Conservation (phyloP, 35 echinoderm and acorn worm species). For the Patiria miniata region DNA sequence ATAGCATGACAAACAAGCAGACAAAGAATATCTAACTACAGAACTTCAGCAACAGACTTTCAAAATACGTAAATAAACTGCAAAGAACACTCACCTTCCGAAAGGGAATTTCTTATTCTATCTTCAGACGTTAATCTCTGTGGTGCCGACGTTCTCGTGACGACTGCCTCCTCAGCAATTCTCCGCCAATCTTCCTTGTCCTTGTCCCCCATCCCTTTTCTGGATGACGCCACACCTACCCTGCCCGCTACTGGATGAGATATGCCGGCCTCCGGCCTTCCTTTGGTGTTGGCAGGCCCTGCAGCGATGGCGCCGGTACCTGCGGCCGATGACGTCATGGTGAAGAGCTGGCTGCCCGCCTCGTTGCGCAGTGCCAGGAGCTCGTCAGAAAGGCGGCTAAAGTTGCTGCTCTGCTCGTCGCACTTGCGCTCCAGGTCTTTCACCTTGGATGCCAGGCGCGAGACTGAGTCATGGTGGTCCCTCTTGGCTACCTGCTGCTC, state of each 20-base stretch:
- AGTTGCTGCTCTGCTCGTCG: slow-evolving; percentile 81
- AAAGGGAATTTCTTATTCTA: not conserved
- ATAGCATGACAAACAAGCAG: too few relatives aligned
- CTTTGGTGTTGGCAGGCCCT: slow-evolving; percentile 14
- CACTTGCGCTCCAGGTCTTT: slow-evolving; percentile 88
- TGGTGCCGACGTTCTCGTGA: slow-evolving; percentile 2
- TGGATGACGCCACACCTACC: not conserved
- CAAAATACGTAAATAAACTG: not conserved
- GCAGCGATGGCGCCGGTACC: not conserved
- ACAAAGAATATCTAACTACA: too few relatives aligned
- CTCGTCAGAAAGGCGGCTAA: slow-evolving; percentile 74
- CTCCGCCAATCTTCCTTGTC: slow-evolving; percentile 66
- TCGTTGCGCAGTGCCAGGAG: slow-evolving; percentile 74
- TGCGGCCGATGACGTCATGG: slow-evolving; percentile 41
- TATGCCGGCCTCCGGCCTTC: not conserved
- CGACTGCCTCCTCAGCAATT: slow-evolving; percentile 59
- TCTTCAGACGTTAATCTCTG: not conserved
- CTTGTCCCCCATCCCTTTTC: not conserved
- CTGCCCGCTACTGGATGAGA: not conserved
- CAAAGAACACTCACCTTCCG: slow-evolving; percentile 24
- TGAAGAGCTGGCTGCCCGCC: slow-evolving; percentile 69
- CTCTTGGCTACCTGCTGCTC: slow-evolving; percentile 81
- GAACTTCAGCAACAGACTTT: too few relatives aligned
- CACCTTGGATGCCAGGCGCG: slow-evolving; percentile 86
- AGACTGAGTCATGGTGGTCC: slow-evolving; percentile 77